Percentiles rank a stretch among this genome's conserved stretches.
Conservation (phyloP, 1,140 invertebrate genomes). For the Apis cerana region DNA sequence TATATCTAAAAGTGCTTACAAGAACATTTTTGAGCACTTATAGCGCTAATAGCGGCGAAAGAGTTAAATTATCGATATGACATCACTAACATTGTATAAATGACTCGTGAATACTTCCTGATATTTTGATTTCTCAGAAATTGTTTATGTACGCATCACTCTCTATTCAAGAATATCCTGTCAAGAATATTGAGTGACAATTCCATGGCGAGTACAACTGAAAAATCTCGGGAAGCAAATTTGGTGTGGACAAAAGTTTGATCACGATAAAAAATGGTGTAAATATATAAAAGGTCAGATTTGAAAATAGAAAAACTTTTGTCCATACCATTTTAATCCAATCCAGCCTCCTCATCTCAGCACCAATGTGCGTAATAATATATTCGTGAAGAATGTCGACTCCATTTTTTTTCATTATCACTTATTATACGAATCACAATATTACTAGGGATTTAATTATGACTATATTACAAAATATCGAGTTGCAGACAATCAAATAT, state of each 20-base stretch:
- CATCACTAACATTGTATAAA: constrained; percentile 25
- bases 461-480: constrained; percentile 48
- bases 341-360: constrained; percentile 27
- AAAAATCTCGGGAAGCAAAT: constrained; percentile 5
- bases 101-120: constrained; percentile 38
- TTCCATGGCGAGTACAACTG: constrained; percentile 21
- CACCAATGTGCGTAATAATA: constrained; percentile 38
- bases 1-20: too few relatives aligned
- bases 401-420: neutral
- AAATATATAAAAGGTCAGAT: constrained; percentile 75
- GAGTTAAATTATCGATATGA: constrained; percentile 51
- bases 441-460: constrained; percentile 18
- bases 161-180: constrained; percentile 5
- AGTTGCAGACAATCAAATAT: neutral
- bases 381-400: constrained; percentile 27
- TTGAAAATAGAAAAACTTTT: constrained; percentile 59
- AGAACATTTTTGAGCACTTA: too few relatives aligned
- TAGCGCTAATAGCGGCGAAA: too few relatives aligned
- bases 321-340: constrained; percentile 49
- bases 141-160: constrained; percentile 11
- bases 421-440: constrained; percentile 33
- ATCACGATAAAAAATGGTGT: constrained; percentile 69
- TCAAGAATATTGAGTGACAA: constrained; percentile 41
- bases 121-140: neutral
- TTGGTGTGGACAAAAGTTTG: constrained; percentile 65